These are phyloP conservation scores for Aradophagus sp. DNA, from an alignment of 1,140 invertebrate genomes.

Conservation along the genomic window DNA sequence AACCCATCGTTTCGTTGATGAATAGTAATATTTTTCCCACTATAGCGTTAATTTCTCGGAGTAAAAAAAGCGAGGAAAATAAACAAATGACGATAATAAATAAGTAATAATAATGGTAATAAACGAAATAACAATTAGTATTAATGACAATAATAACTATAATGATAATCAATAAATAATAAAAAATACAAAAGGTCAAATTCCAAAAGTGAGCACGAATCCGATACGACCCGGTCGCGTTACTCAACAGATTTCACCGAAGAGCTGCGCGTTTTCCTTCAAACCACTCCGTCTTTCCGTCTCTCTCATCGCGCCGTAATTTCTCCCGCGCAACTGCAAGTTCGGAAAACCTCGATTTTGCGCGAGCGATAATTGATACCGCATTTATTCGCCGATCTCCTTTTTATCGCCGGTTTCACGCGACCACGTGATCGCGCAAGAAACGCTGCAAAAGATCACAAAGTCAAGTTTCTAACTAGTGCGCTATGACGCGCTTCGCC, in stretches of 20 bases:
- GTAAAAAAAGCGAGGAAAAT: no score
- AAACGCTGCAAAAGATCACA: no score
- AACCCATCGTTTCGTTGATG: no score
- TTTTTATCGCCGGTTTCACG: conserved; percentile 5
- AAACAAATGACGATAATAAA: conserved; percentile 21
- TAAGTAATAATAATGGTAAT: no score
- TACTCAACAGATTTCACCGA: conserved; percentile 58
- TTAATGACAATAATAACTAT: no score
- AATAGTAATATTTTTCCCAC: no score
- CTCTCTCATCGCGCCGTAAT: conserved; percentile 39
- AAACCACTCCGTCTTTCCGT: conserved; percentile 29
- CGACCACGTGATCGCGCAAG: no score
- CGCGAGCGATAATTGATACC: conserved; percentile 12
- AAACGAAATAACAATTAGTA: no score
- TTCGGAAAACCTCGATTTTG: conserved; percentile 25
- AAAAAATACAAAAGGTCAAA: conserved; percentile 43
- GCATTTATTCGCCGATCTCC: conserved; percentile 7
- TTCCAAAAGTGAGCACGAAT: conserved; percentile 49
- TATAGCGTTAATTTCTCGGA: no score
- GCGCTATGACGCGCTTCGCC: no score
- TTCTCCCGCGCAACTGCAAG: conserved; percentile 38
- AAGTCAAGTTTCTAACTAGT: no score
- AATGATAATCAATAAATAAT: conserved; percentile 21
- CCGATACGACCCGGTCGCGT: conserved; percentile 49
- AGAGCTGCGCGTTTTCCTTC: conserved; percentile 34